These are phyloP conservation scores for Thermophis baileyi DNA, from an alignment of 2,113 vertebrate genomes.

Conservation along the genomic window DNA sequence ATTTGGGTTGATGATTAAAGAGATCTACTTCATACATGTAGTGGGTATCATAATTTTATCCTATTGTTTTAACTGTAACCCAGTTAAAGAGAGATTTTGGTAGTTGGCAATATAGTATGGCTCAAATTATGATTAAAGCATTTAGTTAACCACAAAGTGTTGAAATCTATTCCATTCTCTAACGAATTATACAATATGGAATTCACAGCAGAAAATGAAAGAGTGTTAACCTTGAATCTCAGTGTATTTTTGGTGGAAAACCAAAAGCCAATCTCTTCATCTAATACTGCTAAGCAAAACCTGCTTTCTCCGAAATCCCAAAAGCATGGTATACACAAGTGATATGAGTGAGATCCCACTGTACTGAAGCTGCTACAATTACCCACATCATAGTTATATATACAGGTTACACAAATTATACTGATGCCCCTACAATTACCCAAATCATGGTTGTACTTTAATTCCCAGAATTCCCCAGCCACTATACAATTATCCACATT, in stretches of 20 bases:
- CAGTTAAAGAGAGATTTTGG: not conserved
- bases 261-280: not conserved
- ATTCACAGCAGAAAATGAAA: not conserved
- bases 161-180: not conserved
- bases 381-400: not conserved
- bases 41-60: not conserved
- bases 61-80: not conserved
- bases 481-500: not conserved
- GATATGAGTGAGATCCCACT: not conserved
- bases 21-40: not conserved
- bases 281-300: not conserved
- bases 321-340: not conserved
- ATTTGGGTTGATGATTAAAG: not conserved
- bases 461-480: not conserved
- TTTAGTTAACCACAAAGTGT: not conserved
- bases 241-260: not conserved
- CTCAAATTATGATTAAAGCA: not conserved
- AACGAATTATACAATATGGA: not conserved
- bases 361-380: not conserved
- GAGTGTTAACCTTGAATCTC: not conserved
- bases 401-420: not conserved
- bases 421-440: not conserved
- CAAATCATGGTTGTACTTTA: not conserved
- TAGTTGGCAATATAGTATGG: not conserved
- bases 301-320: not conserved